Percentiles rank a stretch among this genome's conserved stretches.
These are phyloP conservation scores for Paramacrobiotus metropolitanus DNA, from an alignment of 1,140 invertebrate genomes.

Conservation along the genomic window DNA sequence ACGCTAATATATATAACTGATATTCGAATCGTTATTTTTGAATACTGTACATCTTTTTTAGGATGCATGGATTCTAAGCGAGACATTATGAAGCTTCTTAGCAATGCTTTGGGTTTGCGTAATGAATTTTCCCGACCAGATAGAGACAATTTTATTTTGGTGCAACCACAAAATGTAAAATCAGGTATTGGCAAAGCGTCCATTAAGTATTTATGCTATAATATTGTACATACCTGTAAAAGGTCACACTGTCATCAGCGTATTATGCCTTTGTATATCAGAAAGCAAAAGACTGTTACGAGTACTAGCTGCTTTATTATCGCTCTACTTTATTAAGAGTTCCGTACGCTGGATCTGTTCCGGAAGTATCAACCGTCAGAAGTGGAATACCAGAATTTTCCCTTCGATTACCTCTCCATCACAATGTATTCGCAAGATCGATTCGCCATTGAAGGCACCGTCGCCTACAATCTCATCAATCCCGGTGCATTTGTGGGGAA, in stretches of 20 bases:
- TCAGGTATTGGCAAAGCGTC: background rate
- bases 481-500: background rate
- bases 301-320: background rate
- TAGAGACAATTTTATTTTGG: background rate
- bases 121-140: background rate
- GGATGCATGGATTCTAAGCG: background rate
- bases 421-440: background rate
- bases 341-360: background rate
- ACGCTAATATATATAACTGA: no score
- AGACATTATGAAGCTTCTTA: conserved; percentile 2
- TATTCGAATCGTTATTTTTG: no score
- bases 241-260: no score
- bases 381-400: conserved; percentile 3
- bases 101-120: background rate
- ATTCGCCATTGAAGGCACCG: background rate
- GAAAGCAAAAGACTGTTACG: background rate
- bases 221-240: no score
- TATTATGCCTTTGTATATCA: background rate
- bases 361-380: conserved; percentile 1
- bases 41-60: no score
- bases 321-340: background rate
- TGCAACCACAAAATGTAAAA: background rate
- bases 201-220: no score
- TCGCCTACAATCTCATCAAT: background rate
- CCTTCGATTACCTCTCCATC: background rate